Evolutionary conservation across 2,888 invertebrate genomes (phyloP), one percentile per base, ranked within the genome.

Genomic region (Drosophila anceps): DNA sequence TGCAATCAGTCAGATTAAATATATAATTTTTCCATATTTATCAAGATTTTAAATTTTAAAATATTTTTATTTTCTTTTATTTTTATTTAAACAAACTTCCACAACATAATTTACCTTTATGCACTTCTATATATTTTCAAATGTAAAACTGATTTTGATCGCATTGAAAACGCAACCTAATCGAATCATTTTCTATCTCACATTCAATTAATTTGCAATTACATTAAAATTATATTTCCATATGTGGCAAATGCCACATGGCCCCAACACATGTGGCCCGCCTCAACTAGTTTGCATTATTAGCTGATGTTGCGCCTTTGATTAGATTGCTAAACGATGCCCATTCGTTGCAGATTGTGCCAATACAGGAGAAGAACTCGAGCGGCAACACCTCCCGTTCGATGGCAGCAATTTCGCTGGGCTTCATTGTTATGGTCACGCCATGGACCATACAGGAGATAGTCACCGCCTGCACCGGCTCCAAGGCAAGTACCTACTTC

Each of bases 401-500:
- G 75, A 97, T 97, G 97, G 97, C 97, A 0, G 97, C 97, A 58
- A 97, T 98, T 95, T 97, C 97, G 70, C 94, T 97, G 90, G 97
- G 97, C 67, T 98, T 97, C 94, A 97, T 97, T 91, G 97, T 98
- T 68, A 96, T 97, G 95, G 97, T 97, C 79, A 97, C 97, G 69
- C 97, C 97, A 48, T 97, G 97, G 94, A 97, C 97, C 55, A 97
- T 97, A 82, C 97, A 97, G 93, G 97, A 97, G 94, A 97, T 97
- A 73, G 97, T 97, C 44, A 97, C 96, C 41, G 97, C 97, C 35
- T 97, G 97, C 92, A 97, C 97, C 29, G 97, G 97, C 69, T 96
- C 97, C 84, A 96, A 96, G 94, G 96, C 95, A 94, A 91, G 81
- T 81, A 60, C 27, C 33, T 55, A 41, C 57, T 12, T 8, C 4